Evolutionary conservation across 2,888 invertebrate genomes (phyloP), one percentile per base, ranked within the genome.

Genomic region (Phaedon cochleariae): DNA sequence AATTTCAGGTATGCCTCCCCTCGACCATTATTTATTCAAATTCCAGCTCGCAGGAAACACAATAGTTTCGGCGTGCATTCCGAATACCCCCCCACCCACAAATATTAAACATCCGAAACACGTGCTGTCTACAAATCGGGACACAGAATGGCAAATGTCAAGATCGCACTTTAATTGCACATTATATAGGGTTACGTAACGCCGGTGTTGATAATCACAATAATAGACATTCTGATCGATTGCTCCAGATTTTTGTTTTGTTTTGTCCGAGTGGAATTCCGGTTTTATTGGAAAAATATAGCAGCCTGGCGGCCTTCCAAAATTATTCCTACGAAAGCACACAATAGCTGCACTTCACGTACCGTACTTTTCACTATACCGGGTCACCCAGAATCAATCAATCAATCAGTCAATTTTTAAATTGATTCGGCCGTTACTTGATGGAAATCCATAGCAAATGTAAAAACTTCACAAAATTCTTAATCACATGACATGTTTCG

Each of bases 71-170:
- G 6, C 20, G 21, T 29, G 57, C 29, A 29, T 21, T 46, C 26
- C 57, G 45, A 45, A 57, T 1, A n/a, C 15, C 55, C 22, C 57
- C 7, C 20, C 22, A 41, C 22, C 57, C 57, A 46, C 57, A 45
- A 41, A 46, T 41, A 41, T 41, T 15, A 41, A 41, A 45, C 29
- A 45, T 29, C 57, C 57, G 17, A 57, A 57, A 57, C 57, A 57
- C 57, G 57, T 57, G 57, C 57, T 57, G 57, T 57, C 57, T 57
- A 57, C 57, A 57, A 57, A 57, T 57, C 57, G 45, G 46, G 57
- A 57, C 57, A 45, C 45, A 7, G 34, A 57, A 57, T 26, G 26
- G 45, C 29, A 57, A 57, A 57, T 45, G 57, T 57, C 57, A 57
- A 57, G 57, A 57, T 45, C 57, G 57, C 57, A 57, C 45, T 57